phyloP scores from a whole-genome alignment of 2,888 invertebrate genomes.

The Platycnemis pennipes region DNA sequence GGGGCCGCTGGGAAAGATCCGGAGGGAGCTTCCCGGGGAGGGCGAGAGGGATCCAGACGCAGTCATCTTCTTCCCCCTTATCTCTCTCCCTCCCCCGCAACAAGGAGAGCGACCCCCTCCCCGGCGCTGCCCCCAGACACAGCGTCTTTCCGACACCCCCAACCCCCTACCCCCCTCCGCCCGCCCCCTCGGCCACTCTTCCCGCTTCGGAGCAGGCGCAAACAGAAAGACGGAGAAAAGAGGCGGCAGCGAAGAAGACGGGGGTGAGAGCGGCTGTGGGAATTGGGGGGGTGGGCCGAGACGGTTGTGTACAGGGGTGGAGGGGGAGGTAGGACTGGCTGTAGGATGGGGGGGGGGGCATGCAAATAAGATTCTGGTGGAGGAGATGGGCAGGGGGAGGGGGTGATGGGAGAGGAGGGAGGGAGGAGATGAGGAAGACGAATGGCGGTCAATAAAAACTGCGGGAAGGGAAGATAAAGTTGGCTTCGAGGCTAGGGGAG shows the following conservation, averaged over 20 bases:
- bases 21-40: background rate
- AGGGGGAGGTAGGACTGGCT: background rate
- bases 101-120: background rate
- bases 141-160: conserved; percentile 3
- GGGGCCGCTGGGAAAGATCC: background rate
- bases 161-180: background rate
- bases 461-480: conserved; percentile 66
- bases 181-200: conserved; percentile 46
- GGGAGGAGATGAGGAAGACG: conserved; percentile 41
- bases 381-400: background rate
- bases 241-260: conserved; percentile 45
- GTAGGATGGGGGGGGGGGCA: background rate
- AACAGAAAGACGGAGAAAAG: conserved; percentile 62
- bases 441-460: conserved; percentile 67
- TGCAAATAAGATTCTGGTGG: conserved; percentile 49
- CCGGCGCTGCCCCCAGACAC: background rate
- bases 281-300: background rate
- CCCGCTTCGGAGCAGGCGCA: conserved; percentile 64
- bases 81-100: background rate
- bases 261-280: conserved; percentile 17
- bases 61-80: conserved; percentile 52
- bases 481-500: conserved; percentile 1
- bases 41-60: conserved; percentile 38
- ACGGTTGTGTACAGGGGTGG: background rate
- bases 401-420: background rate